Conservation (phyloP, 2,888 invertebrate species). For the Thysanoteuthis rhombus region DNA sequence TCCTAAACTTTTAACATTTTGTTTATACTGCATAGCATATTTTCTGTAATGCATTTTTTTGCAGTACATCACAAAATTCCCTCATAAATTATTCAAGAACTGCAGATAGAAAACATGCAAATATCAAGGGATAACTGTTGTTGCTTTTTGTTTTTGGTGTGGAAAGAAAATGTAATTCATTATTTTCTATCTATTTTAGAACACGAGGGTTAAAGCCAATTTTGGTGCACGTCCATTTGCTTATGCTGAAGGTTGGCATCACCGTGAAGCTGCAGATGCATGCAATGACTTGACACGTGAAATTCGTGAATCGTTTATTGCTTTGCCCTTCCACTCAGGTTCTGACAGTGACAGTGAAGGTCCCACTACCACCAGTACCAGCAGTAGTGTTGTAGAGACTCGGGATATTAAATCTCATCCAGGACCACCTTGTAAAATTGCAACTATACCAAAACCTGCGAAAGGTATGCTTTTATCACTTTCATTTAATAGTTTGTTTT, state of each 20-base stretch:
- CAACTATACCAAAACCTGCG: slow-evolving; percentile 54
- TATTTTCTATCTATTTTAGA: slow-evolving; percentile 43
- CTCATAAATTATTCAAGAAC: too few species aligned
- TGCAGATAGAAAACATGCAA: too few species aligned
- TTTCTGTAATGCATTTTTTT: too few species aligned
- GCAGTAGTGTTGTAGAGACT: slow-evolving; percentile 39
- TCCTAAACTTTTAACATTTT: too few species aligned
- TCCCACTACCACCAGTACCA: slow-evolving; percentile 42
- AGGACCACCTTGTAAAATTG: slow-evolving; percentile 57
- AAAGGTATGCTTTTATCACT: slow-evolving; percentile 52
- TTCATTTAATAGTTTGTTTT: neutral
- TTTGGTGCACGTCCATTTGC: slow-evolving; percentile 66
- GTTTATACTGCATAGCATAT: too few species aligned
- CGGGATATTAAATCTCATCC: slow-evolving; percentile 44
- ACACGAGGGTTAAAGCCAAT: slow-evolving; percentile 64
- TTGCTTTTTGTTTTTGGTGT: neutral
- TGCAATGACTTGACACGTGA: slow-evolving; percentile 63
- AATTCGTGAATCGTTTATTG: slow-evolving; percentile 63
- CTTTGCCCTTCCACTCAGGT: slow-evolving; percentile 63
- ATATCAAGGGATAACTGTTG: too few species aligned
- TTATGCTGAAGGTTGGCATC: slow-evolving; percentile 64
- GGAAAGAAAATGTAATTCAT: neutral
- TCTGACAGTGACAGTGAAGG: slow-evolving; percentile 65
- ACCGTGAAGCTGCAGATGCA: slow-evolving; percentile 63
- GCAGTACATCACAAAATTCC: too few species aligned